Percentiles rank a stretch among this genome's conserved stretches.
phyloP scores from a whole-genome alignment of 2,797 vertebrate species.

The Eulemur coronatus region DNA sequence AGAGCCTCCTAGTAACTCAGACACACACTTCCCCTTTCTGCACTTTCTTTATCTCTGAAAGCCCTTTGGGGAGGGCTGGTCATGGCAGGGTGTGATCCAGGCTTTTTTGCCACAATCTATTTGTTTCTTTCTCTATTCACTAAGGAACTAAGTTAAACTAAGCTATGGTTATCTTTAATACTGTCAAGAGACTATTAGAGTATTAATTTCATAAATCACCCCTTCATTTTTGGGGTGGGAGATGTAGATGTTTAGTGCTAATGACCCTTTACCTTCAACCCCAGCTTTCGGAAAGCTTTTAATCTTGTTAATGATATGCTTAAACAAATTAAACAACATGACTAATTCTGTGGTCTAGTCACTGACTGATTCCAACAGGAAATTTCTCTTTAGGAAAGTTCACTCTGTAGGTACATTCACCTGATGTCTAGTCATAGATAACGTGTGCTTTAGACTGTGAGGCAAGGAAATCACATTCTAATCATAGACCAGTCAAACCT shows the following conservation, averaged over 20 bases:
- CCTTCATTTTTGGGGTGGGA: neutral
- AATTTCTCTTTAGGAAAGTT: constrained; percentile 66
- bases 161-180: neutral
- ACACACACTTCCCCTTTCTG: neutral
- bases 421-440: constrained; percentile 48
- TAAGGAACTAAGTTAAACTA: neutral
- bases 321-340: constrained; percentile 57
- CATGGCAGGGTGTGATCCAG: neutral
- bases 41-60: neutral
- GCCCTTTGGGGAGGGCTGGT: neutral
- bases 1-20: neutral
- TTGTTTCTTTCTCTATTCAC: neutral
- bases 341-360: constrained; percentile 61
- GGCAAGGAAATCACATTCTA: constrained; percentile 34
- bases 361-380: constrained; percentile 49
- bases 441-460: neutral
- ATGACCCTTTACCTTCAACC: neutral
- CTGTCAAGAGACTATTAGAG: neutral
- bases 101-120: neutral
- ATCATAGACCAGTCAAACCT: neutral
- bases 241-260: neutral
- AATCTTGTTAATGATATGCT: constrained; percentile 56
- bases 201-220: constrained; percentile 33
- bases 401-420: constrained; percentile 34
- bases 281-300: constrained; percentile 57